phyloP scores from a whole-genome alignment of 2,113 vertebrate species.

The Pituophis catenifer region DNA sequence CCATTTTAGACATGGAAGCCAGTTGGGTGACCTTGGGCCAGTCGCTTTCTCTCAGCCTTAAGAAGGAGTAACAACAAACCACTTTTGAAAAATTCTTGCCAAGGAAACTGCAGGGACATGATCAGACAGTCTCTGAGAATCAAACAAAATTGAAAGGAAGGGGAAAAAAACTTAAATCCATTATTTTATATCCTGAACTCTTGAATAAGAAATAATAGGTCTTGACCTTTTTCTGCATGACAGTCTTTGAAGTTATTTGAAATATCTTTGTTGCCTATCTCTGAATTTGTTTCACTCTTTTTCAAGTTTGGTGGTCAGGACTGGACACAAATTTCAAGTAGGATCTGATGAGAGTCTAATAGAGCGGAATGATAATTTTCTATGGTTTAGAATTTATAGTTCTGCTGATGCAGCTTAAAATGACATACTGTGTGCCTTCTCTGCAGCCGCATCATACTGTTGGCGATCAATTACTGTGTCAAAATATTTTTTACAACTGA shows the following conservation, averaged over 20 bases:
- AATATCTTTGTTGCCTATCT: not conserved
- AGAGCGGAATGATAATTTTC: not conserved
- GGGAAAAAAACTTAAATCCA: not conserved
- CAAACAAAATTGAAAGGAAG: not conserved
- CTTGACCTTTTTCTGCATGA: not conserved
- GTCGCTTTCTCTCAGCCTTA: not conserved
- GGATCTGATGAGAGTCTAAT: not conserved
- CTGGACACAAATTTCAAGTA: not conserved
- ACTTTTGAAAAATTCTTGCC: not conserved
- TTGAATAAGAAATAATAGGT: not conserved
- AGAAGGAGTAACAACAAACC: not conserved
- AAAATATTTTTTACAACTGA: not conserved
- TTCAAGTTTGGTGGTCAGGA: not conserved
- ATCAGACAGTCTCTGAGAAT: not conserved
- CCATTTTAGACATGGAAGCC: not conserved
- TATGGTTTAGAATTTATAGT: not conserved
- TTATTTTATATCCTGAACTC: not conserved
- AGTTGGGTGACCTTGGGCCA: not conserved
- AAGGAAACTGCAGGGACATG: not conserved
- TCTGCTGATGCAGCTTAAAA: not conserved
- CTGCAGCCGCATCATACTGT: not conserved
- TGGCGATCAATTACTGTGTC: not conserved
- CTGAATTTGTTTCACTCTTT: not conserved
- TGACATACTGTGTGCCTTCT: not conserved
- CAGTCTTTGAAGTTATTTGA: not conserved